Percentiles rank a stretch among this genome's conserved stretches.
These are phyloP conservation scores for Pavo muticus DNA, from an alignment of 2,113 vertebrate genomes.

Conservation along the genomic window DNA sequence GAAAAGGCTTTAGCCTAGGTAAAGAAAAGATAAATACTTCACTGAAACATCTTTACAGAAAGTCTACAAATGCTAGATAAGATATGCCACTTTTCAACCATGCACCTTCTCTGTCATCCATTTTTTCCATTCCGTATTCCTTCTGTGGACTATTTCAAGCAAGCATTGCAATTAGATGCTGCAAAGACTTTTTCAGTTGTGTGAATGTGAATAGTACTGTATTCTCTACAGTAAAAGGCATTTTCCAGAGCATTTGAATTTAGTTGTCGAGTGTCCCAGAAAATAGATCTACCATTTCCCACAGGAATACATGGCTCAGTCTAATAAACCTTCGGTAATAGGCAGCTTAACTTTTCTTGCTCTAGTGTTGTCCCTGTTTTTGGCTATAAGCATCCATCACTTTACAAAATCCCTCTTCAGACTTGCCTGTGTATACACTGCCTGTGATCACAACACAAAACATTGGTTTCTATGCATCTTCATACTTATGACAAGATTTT, in stretches of 20 bases:
- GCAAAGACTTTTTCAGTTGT: background rate
- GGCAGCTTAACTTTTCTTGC: background rate
- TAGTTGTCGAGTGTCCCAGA: background rate
- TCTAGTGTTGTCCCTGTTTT: background rate
- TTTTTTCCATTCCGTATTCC: background rate
- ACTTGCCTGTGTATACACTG: background rate
- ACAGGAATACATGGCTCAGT: background rate
- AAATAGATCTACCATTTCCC: background rate
- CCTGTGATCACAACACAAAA: background rate
- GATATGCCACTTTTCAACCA: background rate
- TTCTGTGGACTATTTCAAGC: background rate
- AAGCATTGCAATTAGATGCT: background rate
- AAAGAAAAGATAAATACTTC: background rate
- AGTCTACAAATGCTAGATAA: background rate
- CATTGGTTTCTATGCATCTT: background rate
- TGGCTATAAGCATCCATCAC: background rate
- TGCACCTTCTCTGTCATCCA: background rate
- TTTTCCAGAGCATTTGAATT: background rate
- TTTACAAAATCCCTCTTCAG: background rate
- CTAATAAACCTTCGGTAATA: background rate
- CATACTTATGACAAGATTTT: background rate
- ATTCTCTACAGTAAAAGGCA: background rate
- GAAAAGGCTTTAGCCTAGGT: background rate
- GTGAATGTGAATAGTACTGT: background rate
- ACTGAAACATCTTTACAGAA: background rate